Conservation (phyloP, 2,113 vertebrate species). For the Oreochromis aureus region DNA sequence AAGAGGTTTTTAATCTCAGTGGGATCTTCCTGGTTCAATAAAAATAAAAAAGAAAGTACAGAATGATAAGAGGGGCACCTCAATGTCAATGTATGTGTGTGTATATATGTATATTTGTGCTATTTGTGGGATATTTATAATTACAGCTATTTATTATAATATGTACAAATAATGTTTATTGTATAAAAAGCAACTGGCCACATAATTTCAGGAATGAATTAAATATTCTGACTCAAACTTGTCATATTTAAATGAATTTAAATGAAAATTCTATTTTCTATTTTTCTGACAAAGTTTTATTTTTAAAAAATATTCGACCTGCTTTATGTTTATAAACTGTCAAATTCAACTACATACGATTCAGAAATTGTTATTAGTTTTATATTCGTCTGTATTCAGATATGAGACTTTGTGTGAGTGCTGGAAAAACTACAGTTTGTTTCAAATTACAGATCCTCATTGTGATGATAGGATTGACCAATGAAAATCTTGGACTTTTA, state of each 20-base stretch:
- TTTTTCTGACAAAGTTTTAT: no score
- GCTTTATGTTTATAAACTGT: neutral
- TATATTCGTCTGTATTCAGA: neutral
- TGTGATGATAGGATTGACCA: neutral
- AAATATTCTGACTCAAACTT: neutral
- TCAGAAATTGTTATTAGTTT: neutral
- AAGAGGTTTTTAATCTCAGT: neutral
- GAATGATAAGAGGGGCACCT: neutral
- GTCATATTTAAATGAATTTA: neutral
- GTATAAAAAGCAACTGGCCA: neutral
- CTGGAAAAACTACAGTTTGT: fast-evolving
- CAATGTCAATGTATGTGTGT: neutral
- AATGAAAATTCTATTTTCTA: neutral
- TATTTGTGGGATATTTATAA: neutral
- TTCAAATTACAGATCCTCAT: neutral
- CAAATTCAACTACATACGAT: neutral
- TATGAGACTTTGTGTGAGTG: neutral
- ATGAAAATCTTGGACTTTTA: neutral
- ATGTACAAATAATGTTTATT: neutral
- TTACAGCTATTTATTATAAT: neutral
- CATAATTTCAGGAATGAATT: neutral
- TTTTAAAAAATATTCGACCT: neutral
- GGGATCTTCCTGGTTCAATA: neutral
- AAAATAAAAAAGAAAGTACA: neutral
- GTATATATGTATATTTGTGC: neutral